These are phyloP conservation scores for Aspidapion aeneum DNA, from an alignment of 2,888 invertebrate genomes.

Conservation along the genomic window DNA sequence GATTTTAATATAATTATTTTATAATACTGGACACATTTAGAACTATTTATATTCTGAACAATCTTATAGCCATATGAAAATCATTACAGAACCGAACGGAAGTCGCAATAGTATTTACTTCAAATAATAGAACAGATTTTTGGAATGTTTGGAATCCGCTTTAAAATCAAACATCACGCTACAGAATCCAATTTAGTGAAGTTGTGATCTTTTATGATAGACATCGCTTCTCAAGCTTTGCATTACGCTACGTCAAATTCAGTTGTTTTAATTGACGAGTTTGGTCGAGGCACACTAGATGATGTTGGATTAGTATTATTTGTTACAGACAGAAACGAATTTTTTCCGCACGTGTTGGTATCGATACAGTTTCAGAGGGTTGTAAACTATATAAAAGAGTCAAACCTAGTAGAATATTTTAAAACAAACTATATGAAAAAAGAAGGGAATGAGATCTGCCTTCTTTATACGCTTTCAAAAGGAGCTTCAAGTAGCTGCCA, in stretches of 20 bases:
- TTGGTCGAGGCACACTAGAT: constrained; percentile 80
- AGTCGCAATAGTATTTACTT: constrained; percentile 92
- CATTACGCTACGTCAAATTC: constrained; percentile 62
- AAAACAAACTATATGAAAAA: constrained; percentile 40
- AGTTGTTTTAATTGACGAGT: constrained; percentile 83
- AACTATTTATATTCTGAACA: constrained; percentile 65
- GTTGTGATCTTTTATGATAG: constrained; percentile 83
- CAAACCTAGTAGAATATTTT: constrained; percentile 42
- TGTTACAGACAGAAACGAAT: constrained; percentile 52
- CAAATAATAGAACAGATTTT: constrained; percentile 80
- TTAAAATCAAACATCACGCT: constrained; percentile 64
- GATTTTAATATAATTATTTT: too few species aligned
- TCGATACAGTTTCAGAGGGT: constrained; percentile 77
- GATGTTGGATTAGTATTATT: constrained; percentile 74
- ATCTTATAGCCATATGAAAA: constrained; percentile 59
- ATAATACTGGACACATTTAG: too few species aligned
- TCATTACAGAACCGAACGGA: constrained; percentile 83
- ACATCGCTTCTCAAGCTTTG: constrained; percentile 64
- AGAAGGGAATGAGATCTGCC: constrained; percentile 54
- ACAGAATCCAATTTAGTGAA: constrained; percentile 74
- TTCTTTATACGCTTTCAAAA: constrained; percentile 61
- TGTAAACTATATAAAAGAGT: constrained; percentile 54
- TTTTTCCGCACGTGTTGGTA: constrained; percentile 71
- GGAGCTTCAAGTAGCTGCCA: constrained; percentile 57
- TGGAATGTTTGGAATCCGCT: constrained; percentile 90